Percentiles rank a stretch among this genome's conserved stretches.
Evolutionary conservation across 2,888 invertebrate genomes (phyloP).

Genomic region (Amphipyra berbera): DNA sequence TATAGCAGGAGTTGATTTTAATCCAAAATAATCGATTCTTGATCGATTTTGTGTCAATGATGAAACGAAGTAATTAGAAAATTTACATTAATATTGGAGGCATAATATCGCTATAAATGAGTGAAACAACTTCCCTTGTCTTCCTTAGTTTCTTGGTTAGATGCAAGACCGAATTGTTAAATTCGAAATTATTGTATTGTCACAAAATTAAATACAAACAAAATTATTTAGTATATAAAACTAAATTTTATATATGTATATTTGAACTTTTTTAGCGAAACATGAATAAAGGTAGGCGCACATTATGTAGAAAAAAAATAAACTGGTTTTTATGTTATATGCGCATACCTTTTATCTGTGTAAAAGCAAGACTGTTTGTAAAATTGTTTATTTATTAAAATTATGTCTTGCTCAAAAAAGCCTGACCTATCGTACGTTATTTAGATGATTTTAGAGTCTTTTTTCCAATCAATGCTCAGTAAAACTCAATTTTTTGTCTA

Average conservation of each 20-base stretch:
- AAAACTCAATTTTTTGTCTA: constrained; percentile 27
- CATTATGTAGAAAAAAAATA: background rate
- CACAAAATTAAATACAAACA: constrained; percentile 16
- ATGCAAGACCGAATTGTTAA: constrained; percentile 10
- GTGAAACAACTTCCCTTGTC: background rate
- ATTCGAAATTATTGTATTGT: constrained; percentile 19
- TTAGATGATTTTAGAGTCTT: constrained; percentile 39
- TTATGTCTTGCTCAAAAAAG: constrained; percentile 54
- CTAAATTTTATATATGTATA: constrained; percentile 39
- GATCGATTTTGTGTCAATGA: background rate
- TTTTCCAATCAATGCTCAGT: constrained; percentile 39
- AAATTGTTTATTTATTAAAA: constrained; percentile 28
- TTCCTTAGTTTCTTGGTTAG: constrained; percentile 15
- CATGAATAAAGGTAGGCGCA: constrained; percentile 19
- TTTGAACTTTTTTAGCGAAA: constrained; percentile 24
- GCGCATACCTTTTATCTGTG: constrained; percentile 14
- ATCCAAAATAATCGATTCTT: background rate
- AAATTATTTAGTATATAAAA: constrained; percentile 52
- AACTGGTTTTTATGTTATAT: background rate
- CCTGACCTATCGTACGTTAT: constrained; percentile 38
- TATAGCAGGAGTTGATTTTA: too few species aligned
- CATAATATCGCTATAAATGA: background rate
- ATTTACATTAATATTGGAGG: too few species aligned
- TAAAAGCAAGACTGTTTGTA: constrained; percentile 46
- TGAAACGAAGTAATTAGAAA: background rate